Conservation (phyloP, 1,140 invertebrate genomes). For the Dolichoris vasculosae region DNA sequence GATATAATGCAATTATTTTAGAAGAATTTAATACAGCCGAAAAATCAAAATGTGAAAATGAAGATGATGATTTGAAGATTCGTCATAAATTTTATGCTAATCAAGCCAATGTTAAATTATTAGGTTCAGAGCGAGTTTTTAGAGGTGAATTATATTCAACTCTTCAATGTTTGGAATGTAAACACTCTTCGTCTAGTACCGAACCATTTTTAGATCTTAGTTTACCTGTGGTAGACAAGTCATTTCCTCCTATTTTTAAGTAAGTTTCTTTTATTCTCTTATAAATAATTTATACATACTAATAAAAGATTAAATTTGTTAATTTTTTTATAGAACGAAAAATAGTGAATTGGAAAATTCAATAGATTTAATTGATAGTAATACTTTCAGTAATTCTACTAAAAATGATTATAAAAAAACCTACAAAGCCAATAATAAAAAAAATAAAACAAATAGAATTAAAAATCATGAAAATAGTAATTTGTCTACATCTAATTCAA, state of each 20-base stretch:
- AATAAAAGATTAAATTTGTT: not conserved
- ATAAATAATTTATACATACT: not conserved
- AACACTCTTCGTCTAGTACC: conserved; percentile 87
- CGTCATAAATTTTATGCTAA: conserved; percentile 86
- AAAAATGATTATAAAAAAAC: conserved; percentile 83
- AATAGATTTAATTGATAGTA: conserved; percentile 59
- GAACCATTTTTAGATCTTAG: conserved; percentile 97
- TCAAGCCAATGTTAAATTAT: conserved; percentile 85
- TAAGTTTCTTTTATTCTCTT: conserved; percentile 48
- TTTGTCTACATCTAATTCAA: conserved; percentile 54
- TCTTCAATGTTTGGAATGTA: conserved; percentile 91
- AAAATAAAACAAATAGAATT: conserved; percentile 71
- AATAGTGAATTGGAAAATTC: conserved; percentile 60
- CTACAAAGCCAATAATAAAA: conserved; percentile 78
- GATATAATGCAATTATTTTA: conserved; percentile 86
- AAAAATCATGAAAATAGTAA: conserved; percentile 53
- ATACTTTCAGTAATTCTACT: conserved; percentile 64
- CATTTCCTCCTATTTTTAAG: conserved; percentile 77
- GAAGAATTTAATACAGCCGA: conserved; percentile 80
- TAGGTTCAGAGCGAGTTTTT: conserved; percentile 87
- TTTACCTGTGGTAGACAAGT: conserved; percentile 87
- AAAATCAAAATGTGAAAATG: conserved; percentile 80
- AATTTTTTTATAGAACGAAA: conserved; percentile 55
- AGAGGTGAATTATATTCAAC: conserved; percentile 92
- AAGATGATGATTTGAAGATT: conserved; percentile 84